Evolutionary conservation across 1,140 invertebrate genomes (phyloP), one percentile per base, ranked within the genome.

Genomic region (Muscidifurax raptorellus): DNA sequence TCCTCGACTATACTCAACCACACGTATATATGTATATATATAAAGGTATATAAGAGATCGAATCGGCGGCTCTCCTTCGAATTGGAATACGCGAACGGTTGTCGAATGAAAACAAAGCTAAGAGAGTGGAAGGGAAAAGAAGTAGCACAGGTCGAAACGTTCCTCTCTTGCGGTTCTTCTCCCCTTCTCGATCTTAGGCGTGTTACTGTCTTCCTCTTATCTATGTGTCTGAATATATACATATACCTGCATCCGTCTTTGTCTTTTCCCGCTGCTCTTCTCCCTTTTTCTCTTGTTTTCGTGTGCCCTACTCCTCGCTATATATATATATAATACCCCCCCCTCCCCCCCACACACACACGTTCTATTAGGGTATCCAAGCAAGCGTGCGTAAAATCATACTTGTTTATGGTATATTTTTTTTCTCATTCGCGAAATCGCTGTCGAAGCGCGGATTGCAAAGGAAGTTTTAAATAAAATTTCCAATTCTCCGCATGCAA

Each of bases 201-300:
- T 69, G 64, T 80, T 80, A 44, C 78, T 76, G 76, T 79, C 74
- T 44, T 71, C 67, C 76, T 79, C 67, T 84, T 84, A 77, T 83
- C 78, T 72, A 79, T 84, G 67, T 74, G 66, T 72, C 66, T 71
- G 82, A 47, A 74, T 52, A 67, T 78, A 36, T 69, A 36, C 59
- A 75, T 69, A 64, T 47, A 47, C 27, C 28, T 18, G 82, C 44
- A 52, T 79, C 64, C 64, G 76, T 69, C 69, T 79, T 71, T 52
- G 47, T 36, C 52, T 79, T 67, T 78, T 77, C 40, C 40, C 12
- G 32, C 32, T 36, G 25, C 25, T 5, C 52, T 10, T 22, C 59
- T 44, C 52, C 22, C 76, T 74, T 25, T 71, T 5, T 78, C 6
- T 64, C 22, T 76, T n/a, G n/a, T n/a, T n/a, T n/a, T n/a, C n/a